phyloP scores from a whole-genome alignment of 2,113 vertebrate species.

The Arvicanthis niloticus region DNA sequence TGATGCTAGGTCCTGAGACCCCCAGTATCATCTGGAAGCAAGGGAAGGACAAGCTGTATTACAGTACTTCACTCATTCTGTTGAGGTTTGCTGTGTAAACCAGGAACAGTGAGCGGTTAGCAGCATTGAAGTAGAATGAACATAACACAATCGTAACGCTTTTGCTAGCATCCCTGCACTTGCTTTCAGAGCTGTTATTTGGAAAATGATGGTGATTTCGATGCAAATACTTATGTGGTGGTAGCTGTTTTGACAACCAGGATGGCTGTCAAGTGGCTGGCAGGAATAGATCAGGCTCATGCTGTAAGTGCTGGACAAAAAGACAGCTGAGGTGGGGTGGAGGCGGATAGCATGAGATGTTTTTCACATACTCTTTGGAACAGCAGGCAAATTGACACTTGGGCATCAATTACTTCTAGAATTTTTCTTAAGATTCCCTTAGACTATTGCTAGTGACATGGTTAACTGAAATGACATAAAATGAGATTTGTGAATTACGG shows the following conservation, averaged over 20 bases:
- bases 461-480: neutral
- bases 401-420: neutral
- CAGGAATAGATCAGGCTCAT: neutral
- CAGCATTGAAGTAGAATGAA: neutral
- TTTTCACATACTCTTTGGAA: neutral
- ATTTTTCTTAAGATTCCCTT: neutral
- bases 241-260: neutral
- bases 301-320: neutral
- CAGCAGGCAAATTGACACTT: neutral
- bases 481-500: neutral
- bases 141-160: neutral
- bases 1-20: neutral
- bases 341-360: neutral
- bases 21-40: neutral
- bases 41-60: neutral
- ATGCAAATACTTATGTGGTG: neutral
- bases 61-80: neutral
- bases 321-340: neutral
- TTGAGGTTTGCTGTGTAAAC: neutral
- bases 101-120: neutral
- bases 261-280: neutral
- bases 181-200: neutral
- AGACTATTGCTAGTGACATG: neutral
- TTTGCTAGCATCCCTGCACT: neutral
- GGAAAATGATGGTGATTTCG: neutral